A percentile compares a stretch with the other conserved stretches of the same genome.
phyloP scores from a whole-genome alignment of 37 sponge, comb jelly and placozoan genomes.

The Oopsacas minuta region DNA sequence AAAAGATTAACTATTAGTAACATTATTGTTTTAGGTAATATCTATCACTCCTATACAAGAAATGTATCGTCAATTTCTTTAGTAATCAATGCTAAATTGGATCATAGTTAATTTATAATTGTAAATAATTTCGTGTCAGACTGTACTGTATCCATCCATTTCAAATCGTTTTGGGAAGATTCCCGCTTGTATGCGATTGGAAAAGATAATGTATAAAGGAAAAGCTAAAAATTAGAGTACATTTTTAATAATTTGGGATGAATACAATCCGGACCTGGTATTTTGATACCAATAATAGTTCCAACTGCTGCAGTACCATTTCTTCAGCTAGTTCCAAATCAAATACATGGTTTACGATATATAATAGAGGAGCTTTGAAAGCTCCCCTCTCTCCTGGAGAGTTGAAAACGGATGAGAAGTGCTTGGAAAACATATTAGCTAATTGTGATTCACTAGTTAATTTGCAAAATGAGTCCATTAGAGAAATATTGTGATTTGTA shows the following conservation, averaged over 20 bases:
- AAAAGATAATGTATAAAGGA: background rate
- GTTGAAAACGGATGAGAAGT: too few relatives aligned
- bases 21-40: too few relatives aligned
- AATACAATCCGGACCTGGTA: background rate
- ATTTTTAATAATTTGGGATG: background rate
- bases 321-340: background rate
- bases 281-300: background rate
- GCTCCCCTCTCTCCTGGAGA: background rate
- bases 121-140: too few relatives aligned
- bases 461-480: background rate
- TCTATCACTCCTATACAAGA: too few relatives aligned
- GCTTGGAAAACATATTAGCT: background rate
- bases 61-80: too few relatives aligned
- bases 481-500: background rate
- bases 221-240: background rate
- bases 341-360: background rate
- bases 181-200: background rate
- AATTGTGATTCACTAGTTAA: background rate
- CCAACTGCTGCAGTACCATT: background rate
- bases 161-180: slow-evolving; percentile 31
- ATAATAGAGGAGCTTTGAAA: background rate
- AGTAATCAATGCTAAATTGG: too few relatives aligned
- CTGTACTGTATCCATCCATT: slow-evolving; percentile 18
- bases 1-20: too few relatives aligned
- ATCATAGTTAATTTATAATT: too few relatives aligned